These are phyloP conservation scores for Zosterops japonicus DNA, from an alignment of 2,113 vertebrate genomes.

Conservation along the genomic window DNA sequence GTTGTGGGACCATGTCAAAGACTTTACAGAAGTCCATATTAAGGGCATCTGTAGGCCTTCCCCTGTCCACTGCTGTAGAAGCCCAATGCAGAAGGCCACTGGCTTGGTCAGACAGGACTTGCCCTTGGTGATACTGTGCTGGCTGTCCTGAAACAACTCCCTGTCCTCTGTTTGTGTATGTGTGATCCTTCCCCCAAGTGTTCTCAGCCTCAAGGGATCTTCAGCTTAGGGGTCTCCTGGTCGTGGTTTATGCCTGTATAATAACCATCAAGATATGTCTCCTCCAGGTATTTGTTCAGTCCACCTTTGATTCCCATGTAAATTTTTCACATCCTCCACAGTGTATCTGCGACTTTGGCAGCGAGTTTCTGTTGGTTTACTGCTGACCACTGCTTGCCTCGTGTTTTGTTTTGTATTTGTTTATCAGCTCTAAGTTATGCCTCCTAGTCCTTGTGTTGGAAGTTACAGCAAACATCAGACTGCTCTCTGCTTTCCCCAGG, in stretches of 20 bases:
- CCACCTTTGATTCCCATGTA: slow-evolving; percentile 20
- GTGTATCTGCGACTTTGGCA: not conserved
- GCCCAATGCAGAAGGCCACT: not conserved
- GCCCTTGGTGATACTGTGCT: not conserved
- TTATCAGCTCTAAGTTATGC: not conserved
- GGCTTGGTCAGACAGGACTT: not conserved
- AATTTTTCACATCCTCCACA: not conserved
- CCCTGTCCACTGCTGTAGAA: not conserved
- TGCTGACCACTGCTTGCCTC: not conserved
- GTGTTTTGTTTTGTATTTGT: not conserved
- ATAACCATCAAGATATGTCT: not conserved
- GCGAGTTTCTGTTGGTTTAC: not conserved
- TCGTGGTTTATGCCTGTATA: not conserved
- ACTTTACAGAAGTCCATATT: not conserved
- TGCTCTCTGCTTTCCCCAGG: not conserved
- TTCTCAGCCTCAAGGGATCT: not conserved
- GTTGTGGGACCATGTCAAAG: not conserved
- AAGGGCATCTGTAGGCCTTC: not conserved
- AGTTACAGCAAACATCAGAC: not conserved
- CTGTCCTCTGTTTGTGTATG: not conserved
- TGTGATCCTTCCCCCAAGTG: not conserved
- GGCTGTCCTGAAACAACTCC: not conserved
- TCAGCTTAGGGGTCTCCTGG: not conserved
- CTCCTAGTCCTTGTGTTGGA: not conserved
- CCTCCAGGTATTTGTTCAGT: slow-evolving; percentile 17